Evolutionary conservation across 2,113 vertebrate species (phyloP).

Genomic region (Dermatemys mawii): DNA sequence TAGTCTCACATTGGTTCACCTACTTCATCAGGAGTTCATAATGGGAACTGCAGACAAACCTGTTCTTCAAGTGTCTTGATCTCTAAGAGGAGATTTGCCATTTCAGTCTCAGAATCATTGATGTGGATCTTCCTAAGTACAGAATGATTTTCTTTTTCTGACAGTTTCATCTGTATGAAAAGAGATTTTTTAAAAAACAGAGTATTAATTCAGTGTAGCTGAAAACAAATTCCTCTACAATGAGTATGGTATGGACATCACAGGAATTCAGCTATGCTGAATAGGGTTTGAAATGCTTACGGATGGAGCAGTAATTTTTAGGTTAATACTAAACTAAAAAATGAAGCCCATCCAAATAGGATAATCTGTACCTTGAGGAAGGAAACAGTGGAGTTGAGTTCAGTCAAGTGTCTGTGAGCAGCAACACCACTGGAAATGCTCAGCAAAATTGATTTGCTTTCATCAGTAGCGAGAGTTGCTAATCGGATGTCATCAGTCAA

Average conservation of each 20-base stretch:
- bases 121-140: conserved; percentile 77
- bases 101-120: conserved; percentile 76
- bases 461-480: conserved; percentile 86
- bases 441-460: conserved; percentile 85
- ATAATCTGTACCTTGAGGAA: conserved; percentile 80
- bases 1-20: background rate
- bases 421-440: conserved; percentile 93
- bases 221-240: background rate
- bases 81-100: conserved; percentile 76
- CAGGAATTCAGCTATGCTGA: background rate
- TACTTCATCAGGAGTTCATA: background rate
- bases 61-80: conserved; percentile 77
- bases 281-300: background rate
- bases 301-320: background rate
- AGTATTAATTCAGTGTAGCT: background rate
- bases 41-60: conserved; percentile 73
- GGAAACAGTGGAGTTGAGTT: conserved; percentile 87
- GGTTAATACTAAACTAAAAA: background rate
- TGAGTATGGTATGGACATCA: background rate
- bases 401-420: conserved; percentile 87
- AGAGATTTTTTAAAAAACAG: background rate
- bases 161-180: conserved; percentile 79
- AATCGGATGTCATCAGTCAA: conserved; percentile 89
- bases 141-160: conserved; percentile 85
- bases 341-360: background rate